phyloP scores from a whole-genome alignment of 2,113 vertebrate species.

The Caloenas nicobarica region DNA sequence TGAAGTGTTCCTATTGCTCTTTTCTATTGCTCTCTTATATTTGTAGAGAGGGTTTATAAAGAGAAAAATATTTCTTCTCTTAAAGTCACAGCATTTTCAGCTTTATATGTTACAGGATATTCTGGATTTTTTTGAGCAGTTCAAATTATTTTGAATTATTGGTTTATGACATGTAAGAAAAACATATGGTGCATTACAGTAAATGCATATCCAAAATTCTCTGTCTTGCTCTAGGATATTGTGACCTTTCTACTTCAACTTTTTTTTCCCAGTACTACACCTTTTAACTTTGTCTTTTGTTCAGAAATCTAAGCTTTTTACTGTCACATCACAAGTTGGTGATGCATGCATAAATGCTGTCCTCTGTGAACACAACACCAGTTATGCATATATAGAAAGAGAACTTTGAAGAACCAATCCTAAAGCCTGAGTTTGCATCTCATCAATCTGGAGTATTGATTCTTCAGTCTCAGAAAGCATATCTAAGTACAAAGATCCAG shows the following conservation, averaged over 20 bases:
- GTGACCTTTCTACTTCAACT: neutral
- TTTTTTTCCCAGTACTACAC: neutral
- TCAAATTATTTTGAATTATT: neutral
- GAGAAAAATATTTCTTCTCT: neutral
- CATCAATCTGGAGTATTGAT: neutral
- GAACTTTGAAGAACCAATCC: neutral
- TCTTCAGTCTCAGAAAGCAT: neutral
- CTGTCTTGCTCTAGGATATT: neutral
- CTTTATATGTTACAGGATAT: neutral
- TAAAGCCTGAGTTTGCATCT: neutral
- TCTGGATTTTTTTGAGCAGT: neutral
- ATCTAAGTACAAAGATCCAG: neutral
- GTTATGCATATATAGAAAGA: neutral
- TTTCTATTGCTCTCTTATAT: neutral
- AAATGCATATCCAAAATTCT: neutral
- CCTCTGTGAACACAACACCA: neutral
- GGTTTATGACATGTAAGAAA: neutral
- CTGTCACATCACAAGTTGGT: neutral
- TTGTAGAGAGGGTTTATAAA: neutral
- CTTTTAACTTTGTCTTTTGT: neutral
- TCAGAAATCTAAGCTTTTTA: neutral
- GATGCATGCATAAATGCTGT: neutral
- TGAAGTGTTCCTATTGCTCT: neutral
- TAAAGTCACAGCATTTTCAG: neutral
- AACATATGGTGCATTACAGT: accelerated